Conservation (phyloP, 2,797 vertebrate species). For the Chelon auratus region DNA sequence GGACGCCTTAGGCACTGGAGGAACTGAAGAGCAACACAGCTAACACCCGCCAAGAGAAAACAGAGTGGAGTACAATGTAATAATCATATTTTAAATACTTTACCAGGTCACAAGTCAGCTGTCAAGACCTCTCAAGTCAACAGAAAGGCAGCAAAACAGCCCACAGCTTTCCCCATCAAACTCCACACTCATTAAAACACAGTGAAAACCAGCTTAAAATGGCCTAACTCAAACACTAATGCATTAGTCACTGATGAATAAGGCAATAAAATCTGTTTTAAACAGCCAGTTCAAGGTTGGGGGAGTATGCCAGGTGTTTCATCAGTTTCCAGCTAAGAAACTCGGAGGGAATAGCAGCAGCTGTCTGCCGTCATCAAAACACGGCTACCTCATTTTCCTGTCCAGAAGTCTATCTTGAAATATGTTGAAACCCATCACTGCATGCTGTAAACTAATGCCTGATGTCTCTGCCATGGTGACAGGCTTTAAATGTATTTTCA, state of each 20-base stretch:
- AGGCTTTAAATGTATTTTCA: slow-evolving; percentile 74
- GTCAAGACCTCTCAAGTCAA: slow-evolving; percentile 37
- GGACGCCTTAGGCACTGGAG: slow-evolving; percentile 70
- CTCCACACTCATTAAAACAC: slow-evolving; percentile 39
- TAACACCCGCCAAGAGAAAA: slow-evolving; percentile 54
- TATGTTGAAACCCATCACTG: slow-evolving; percentile 54
- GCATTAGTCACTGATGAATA: slow-evolving; percentile 12
- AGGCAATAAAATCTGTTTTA: background rate
- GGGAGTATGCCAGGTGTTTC: slow-evolving; percentile 37
- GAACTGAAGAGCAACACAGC: slow-evolving; percentile 50
- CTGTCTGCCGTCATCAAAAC: slow-evolving; percentile 60
- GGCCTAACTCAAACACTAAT: slow-evolving; percentile 8
- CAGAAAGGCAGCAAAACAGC: slow-evolving; percentile 38
- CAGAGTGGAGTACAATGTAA: slow-evolving; percentile 40
- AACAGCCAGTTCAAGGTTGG: slow-evolving; percentile 19
- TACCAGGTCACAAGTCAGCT: slow-evolving; percentile 38
- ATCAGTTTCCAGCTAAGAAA: slow-evolving; percentile 51
- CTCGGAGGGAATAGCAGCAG: slow-evolving; percentile 42
- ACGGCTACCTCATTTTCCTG: slow-evolving; percentile 61
- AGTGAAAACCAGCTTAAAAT: background rate
- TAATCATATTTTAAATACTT: slow-evolving; percentile 60
- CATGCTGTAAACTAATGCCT: slow-evolving; percentile 46
- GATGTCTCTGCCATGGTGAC: slow-evolving; percentile 54
- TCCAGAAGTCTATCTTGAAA: slow-evolving; percentile 57
- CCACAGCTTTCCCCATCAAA: slow-evolving; percentile 28